Evolutionary conservation across 2,797 vertebrate genomes (phyloP), one percentile per base, ranked within the genome.

Genomic region (Chrosomus eos): DNA sequence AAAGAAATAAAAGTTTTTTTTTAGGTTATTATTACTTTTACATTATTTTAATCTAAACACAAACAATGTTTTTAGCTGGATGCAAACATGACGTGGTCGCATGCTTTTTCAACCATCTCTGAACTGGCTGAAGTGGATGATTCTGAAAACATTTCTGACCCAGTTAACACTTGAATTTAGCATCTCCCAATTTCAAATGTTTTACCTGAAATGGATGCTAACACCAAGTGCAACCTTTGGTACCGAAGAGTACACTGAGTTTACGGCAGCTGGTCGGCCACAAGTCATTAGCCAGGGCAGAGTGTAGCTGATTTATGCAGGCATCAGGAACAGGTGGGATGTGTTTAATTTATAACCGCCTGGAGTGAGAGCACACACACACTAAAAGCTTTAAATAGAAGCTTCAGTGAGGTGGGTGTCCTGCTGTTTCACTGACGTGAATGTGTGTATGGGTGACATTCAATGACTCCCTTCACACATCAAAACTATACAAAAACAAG

Each of bases 261-360:
- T 87, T 45, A 66, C 28, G 38, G 28, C 40, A 38, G 45, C 76
- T 40, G 18, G 75, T 83, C 78, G 71, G 80, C 36, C 72, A 28
- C 79, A 81, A 81, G 78, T 40, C 36, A 77, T 74, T 84, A 77
- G 58, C 58, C 70, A 33, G 81, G 77, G 26, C 81, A 66, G 48
- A 45, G 11, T 38, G 66, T 51, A n/a, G 51, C 53, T 74, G 84
- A 86, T 91, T 87, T 89, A 89, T 79, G 81, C 78, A 78, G 75
- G 77, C 88, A 88, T 90, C 86, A 89, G 78, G 80, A 89, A 90
- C 90, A 91, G 89, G 89, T 90, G 90, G 84, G 64, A 73, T 74
- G 70, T 10, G 48, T 75, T 75, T 86, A 86, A 91, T 89, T 91
- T 91, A 91, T 82, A 84, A 84, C 88, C 3, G 19, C 58, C 76